Base-by-base conservation (phyloP, 2,797 vertebrate genomes). In the Aulostomus chinensis region DNA sequence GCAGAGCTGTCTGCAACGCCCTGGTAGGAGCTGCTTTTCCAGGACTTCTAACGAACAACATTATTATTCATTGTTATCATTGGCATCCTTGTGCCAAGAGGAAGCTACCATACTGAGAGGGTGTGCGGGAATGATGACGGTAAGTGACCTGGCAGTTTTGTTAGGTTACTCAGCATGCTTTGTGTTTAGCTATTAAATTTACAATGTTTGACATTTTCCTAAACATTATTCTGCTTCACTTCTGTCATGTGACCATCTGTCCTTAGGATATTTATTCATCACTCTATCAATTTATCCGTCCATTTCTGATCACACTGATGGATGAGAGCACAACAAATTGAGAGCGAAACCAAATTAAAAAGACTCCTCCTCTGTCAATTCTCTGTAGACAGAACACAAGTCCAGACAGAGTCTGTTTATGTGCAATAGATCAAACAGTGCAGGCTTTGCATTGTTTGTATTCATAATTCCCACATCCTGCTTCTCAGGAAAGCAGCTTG, bases 391-490 rank as follows among this genome's bases (percentile, higher is more conserved):
- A n/a, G n/a, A n/a, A n/a, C n/a, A n/a, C n/a, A n/a, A n/a, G n/a
- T n/a, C n/a, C n/a, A n/a, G n/a, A n/a, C n/a, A n/a, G n/a, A n/a
- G n/a, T n/a, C n/a, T n/a, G n/a, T n/a, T n/a, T n/a, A n/a, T n/a
- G n/a, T n/a, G n/a, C n/a, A n/a, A n/a, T n/a, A n/a, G n/a, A n/a
- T n/a, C n/a, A n/a, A 22, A 7, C 21, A 22, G 32, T 32, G 2
- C 8, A 18, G 13, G 15, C 33, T 54, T n/a, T n/a, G n/a, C n/a
- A 15, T 12, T 2, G 7, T 57, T 16, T 48, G 20, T 36, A 28
- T 28, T 12, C 26, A 58, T 76, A 55, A 62, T 60, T 38, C 50
- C 16, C 20, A 55, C 47, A 28, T 82, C 47, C 76, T 71, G 46
- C 3, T 21, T 40, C 28, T 47, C 9, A 20, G 21, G 13, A 35